Evolutionary conservation across 2,113 vertebrate genomes (phyloP).

Genomic region (Rissa tridactyla): DNA sequence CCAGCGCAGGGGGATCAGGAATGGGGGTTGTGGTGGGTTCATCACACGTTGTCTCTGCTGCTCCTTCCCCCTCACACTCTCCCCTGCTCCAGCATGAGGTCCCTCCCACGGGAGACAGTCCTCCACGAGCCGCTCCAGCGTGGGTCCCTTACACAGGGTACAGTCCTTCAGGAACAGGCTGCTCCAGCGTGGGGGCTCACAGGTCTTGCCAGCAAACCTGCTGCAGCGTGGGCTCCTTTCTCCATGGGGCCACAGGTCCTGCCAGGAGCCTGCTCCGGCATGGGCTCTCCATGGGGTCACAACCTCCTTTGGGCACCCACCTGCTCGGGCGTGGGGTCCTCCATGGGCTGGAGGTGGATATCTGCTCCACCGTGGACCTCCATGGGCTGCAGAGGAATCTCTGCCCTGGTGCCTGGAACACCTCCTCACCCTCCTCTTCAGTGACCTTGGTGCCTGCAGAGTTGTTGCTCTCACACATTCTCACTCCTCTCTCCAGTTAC

Average conservation of each 20-base stretch:
- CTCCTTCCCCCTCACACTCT: no score
- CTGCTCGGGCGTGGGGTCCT: no score
- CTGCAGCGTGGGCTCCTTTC: no score
- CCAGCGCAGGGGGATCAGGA: background rate
- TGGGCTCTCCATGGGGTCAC: background rate
- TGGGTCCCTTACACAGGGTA: no score
- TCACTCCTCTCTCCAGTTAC: background rate
- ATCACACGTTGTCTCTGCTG: background rate
- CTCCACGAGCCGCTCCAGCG: no score
- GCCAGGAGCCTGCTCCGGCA: background rate
- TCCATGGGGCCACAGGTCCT: no score
- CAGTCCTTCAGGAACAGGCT: no score
- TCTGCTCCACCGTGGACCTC: background rate
- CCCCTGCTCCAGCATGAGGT: no score
- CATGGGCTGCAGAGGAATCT: background rate
- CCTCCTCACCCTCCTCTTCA: background rate
- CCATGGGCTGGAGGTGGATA: background rate
- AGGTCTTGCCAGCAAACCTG: no score
- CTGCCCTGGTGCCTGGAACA: background rate
- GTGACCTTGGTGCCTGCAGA: background rate
- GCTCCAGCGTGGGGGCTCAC: no score
- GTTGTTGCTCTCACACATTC: background rate
- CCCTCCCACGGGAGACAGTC: no score
- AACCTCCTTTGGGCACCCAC: no score
- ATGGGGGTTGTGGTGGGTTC: background rate